phyloP scores from a whole-genome alignment of 2,888 invertebrate species.

The Diloba caeruleocephala region DNA sequence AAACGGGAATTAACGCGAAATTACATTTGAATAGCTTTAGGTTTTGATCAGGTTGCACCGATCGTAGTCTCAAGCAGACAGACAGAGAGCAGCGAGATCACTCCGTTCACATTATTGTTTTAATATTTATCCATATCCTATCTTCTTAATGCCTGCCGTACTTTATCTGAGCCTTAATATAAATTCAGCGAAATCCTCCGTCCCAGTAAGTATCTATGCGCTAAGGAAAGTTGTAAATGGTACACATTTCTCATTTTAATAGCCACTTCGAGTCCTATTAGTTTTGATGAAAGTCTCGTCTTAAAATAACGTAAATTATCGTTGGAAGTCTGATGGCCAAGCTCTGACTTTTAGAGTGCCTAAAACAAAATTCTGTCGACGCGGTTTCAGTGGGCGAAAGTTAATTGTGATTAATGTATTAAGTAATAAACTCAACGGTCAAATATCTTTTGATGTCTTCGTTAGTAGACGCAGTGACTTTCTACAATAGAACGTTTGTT shows the following conservation, averaged over 20 bases:
- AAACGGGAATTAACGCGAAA: too few species aligned
- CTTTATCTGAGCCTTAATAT: slow-evolving; percentile 11
- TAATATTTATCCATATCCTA: slow-evolving; percentile 1
- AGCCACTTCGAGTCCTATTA: slow-evolving; percentile 45
- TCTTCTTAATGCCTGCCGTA: not conserved
- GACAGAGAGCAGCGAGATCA: too few species aligned
- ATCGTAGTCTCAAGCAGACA: too few species aligned
- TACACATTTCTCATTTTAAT: slow-evolving; percentile 52
- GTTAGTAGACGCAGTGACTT: too few species aligned
- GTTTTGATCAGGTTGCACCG: too few species aligned
- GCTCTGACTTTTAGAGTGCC: slow-evolving; percentile 20
- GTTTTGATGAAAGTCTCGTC: slow-evolving; percentile 41
- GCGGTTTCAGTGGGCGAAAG: not conserved
- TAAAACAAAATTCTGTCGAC: slow-evolving; percentile 11
- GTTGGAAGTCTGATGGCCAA: slow-evolving; percentile 11
- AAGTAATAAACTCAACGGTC: too few species aligned
- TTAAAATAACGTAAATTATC: slow-evolving; percentile 36
- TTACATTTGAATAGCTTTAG: too few species aligned
- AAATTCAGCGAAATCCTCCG: slow-evolving; percentile 7
- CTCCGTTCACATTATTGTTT: not conserved
- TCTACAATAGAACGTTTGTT: too few species aligned
- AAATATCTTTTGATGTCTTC: too few species aligned
- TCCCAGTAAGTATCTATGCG: slow-evolving; percentile 9
- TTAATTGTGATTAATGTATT: not conserved
- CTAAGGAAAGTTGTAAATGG: slow-evolving; percentile 41